These are phyloP conservation scores for Chionodraco myersi DNA, from an alignment of 2,113 vertebrate genomes.

Conservation along the genomic window DNA sequence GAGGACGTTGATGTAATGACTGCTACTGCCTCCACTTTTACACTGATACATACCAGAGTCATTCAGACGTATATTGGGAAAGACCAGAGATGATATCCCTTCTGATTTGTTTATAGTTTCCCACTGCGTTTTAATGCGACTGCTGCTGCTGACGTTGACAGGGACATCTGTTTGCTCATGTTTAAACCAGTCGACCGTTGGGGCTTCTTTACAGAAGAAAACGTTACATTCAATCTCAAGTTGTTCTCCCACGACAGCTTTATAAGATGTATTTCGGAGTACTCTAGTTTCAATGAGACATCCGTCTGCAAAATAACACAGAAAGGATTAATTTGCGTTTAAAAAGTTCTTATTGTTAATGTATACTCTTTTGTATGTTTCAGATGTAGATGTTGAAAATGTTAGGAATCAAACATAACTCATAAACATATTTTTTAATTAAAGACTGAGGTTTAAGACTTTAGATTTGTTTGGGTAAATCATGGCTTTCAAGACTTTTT, in stretches of 20 bases:
- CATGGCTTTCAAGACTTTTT: no score
- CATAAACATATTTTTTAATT: no score
- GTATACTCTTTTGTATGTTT: no score
- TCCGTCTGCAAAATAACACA: conserved; percentile 38
- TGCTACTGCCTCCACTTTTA: fast-evolving
- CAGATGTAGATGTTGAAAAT: no score
- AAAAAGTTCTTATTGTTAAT: no score
- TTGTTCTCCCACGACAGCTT: fast-evolving
- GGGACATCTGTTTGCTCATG: fast-evolving
- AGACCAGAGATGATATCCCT: conserved; percentile 28
- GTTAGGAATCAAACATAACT: no score
- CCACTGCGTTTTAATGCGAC: conserved; percentile 38
- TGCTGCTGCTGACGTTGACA: not conserved
- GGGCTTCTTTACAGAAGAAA: not conserved
- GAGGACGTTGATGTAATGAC: conserved; percentile 56
- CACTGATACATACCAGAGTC: conserved; percentile 77
- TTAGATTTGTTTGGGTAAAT: no score
- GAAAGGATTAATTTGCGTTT: no score
- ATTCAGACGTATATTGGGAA: not conserved
- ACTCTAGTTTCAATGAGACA: not conserved
- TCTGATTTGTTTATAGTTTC: fast-evolving
- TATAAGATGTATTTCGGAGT: fast-evolving
- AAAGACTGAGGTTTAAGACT: no score
- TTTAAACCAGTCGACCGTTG: conserved; percentile 67
- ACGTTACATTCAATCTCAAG: conserved; percentile 69